Evolutionary conservation across 2,888 invertebrate genomes (phyloP), one percentile per base, ranked within the genome.

Genomic region (Plagodis dolabraria): DNA sequence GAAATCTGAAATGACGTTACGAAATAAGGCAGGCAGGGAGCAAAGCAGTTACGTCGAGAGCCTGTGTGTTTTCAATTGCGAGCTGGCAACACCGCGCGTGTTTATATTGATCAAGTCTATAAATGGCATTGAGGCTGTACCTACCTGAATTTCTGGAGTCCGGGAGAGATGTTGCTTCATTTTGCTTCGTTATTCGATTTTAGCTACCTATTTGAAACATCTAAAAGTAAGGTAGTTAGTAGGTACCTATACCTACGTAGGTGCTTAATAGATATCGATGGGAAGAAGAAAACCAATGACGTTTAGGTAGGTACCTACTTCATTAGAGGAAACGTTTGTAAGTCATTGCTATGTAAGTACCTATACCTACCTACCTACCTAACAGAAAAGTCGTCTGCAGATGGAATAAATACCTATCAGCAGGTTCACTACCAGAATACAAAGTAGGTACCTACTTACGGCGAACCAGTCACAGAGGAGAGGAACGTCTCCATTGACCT

Each of bases 31-130:
- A 60, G 33, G 42, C 22, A 22, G 22, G 22, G 22, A 22, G 22
- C 22, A 22, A 22, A 53, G 36, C n/a, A 34, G 48, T 46, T 49
- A 61, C 49, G 60, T 61, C 49, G 56, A 61, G 60, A 60, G 60
- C 34, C 42, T 40, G 47, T 45, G 45, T 85, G 83, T 85, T 83
- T 80, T 82, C 71, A 65, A 77, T 33, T 72, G 62, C 78, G 77
- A 83, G 77, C 67, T 80, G 85, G 85, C 85, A 85, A 85, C 85
- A 79, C 73, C 76, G 85, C 85, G 54, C 60, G 52, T 60, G 69
- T 71, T 72, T 73, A 75, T 85, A 87, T 87, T 79, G 87, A 87
- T 86, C 82, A 80, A 75, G 75, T 75, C 85, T 85, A 83, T 82
- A 83, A 78, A 81, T 79, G 84, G 80, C 76, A 64, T 22, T 59